phyloP scores from a whole-genome alignment of 2,888 invertebrate genomes.

The Lissonota sp. region DNA sequence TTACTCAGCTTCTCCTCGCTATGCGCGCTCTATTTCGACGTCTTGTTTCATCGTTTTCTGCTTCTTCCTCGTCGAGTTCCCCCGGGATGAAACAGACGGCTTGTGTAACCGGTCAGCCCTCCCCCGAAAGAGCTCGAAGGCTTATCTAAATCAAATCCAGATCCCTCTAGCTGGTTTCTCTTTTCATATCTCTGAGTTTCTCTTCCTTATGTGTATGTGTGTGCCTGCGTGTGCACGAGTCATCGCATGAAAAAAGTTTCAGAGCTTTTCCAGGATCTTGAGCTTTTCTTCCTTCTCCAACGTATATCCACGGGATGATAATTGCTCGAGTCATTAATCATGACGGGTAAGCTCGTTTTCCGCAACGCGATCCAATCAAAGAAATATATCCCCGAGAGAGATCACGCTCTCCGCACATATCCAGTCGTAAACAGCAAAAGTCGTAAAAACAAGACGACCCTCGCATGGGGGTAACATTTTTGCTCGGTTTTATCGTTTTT shows the following conservation, averaged over 20 bases:
- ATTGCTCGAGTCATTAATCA: conserved; percentile 41
- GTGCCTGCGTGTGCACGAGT: conserved; percentile 39
- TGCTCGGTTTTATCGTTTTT: background rate
- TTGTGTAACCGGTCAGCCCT: conserved; percentile 55
- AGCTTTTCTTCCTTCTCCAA: background rate
- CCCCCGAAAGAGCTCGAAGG: conserved; percentile 55
- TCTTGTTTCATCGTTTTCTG: conserved; percentile 59
- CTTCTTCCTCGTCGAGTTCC: conserved; percentile 32
- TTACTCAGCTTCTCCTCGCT: conserved; percentile 20
- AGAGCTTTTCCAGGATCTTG: conserved; percentile 23
- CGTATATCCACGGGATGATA: conserved; percentile 13
- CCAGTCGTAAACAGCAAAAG: background rate
- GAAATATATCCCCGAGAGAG: conserved; percentile 17
- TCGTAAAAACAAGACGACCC: background rate
- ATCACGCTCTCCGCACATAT: background rate
- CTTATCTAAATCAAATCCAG: conserved; percentile 68
- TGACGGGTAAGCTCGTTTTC: conserved; percentile 31
- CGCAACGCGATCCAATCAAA: conserved; percentile 11
- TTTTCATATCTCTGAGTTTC: conserved; percentile 14
- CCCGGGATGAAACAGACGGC: conserved; percentile 61
- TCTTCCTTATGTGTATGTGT: conserved; percentile 26
- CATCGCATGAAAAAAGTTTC: conserved; percentile 45
- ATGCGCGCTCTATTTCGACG: conserved; percentile 33
- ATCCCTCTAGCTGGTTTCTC: conserved; percentile 56
- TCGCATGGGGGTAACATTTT: background rate